Evolutionary conservation across 2,888 invertebrate genomes (phyloP), one percentile per base, ranked within the genome.

Genomic region (Hoplodrina blanda): DNA sequence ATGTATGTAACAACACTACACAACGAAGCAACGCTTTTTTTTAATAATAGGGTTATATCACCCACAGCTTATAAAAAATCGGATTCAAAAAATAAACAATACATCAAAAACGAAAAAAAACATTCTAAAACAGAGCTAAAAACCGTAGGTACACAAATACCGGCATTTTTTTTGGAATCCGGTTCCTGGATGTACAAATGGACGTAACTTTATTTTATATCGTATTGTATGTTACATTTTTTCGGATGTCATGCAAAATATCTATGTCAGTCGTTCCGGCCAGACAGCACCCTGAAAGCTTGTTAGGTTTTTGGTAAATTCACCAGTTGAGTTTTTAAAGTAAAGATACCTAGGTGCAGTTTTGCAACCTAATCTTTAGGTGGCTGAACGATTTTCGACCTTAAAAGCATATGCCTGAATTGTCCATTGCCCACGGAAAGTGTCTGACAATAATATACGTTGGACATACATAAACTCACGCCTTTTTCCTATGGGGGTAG

Each of bases 271-370:
- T 50, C 25, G 20, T 61, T n/a, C 33, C n/a, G 30, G 49, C 4
- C n/a, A 69, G 33, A 44, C 44, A 61, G 17, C 17, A 15, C 0
- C 41, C 30, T 69, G 54, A 61, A 61, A 70, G 33, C 50, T 17
- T 44, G 33, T 44, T 41, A 30, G 8, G n/a, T 33, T 55, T 50
- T 61, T n/a, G 6, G 15, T 55, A 13, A 19, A 25, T 11, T 1
- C 1, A n/a, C 11, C n/a, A 15, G 50, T 20, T 55, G 6, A 50
- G 2, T 19, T 53, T 37, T 30, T 7, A 30, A 44, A 53, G 13
- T 46, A 25, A n/a, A 4, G 19, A 50, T 50, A n/a, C 7, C n/a
- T n/a, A 17, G 30, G 2, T 0, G 11, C 6, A 17, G 30, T 8
- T 7, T 37, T 37, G 37, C 25, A 25, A 2, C 25, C 25, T 25